A percentile compares a stretch with the other conserved stretches of the same genome.
Evolutionary conservation across 2,888 invertebrate species (phyloP).

Genomic region (Cheilosia vernalis): DNA sequence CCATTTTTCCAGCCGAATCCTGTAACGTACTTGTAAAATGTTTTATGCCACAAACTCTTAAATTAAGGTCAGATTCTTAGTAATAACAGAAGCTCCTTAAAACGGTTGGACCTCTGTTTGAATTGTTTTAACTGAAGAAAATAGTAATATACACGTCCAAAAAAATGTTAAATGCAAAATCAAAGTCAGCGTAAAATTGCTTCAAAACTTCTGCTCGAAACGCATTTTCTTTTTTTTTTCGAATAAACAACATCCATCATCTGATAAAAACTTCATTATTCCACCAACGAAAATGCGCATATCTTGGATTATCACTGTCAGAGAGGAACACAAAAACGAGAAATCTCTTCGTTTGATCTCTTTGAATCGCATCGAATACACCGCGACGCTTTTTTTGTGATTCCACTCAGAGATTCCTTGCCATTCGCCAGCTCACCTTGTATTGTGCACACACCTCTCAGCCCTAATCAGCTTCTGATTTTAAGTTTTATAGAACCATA

Average conservation of each 20-base stretch:
- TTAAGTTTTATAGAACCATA: constrained; percentile 72
- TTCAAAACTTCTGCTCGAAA: no score
- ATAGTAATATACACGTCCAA: no score
- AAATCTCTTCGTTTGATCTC: constrained; percentile 58
- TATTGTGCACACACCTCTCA: constrained; percentile 38
- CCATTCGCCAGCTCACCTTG: neutral
- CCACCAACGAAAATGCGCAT: constrained; percentile 65
- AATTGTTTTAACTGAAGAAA: no score
- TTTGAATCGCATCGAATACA: constrained; percentile 59
- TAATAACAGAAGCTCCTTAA: no score
- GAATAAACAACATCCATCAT: constrained; percentile 61
- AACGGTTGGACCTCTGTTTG: no score
- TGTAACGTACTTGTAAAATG: no score
- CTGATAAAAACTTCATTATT: constrained; percentile 39
- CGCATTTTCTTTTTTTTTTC: neutral
- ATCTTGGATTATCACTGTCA: constrained; percentile 70
- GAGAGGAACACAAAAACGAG: constrained; percentile 38
- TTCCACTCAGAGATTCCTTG: constrained; percentile 44
- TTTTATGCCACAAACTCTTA: no score
- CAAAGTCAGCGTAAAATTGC: no score
- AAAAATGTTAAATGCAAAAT: no score
- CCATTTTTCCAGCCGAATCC: no score
- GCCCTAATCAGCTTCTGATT: constrained; percentile 73
- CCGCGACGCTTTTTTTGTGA: constrained; percentile 63
- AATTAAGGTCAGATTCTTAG: no score